These are phyloP conservation scores for Podabrus alpinus DNA, from an alignment of 2,888 invertebrate species.

Conservation along the genomic window DNA sequence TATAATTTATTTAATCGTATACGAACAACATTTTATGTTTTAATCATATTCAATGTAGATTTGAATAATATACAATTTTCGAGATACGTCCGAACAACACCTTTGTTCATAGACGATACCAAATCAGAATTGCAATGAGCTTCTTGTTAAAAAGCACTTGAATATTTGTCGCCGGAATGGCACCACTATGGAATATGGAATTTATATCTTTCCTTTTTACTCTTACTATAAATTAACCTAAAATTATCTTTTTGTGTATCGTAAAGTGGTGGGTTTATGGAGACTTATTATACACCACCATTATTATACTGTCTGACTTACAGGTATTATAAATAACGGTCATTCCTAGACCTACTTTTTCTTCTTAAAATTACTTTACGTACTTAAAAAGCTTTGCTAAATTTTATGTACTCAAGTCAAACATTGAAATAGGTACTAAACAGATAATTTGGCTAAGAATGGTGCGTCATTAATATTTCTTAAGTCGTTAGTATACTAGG, in stretches of 20 bases:
- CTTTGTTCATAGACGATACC: slow-evolving; percentile 33
- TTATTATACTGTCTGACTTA: slow-evolving; percentile 14
- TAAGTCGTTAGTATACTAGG: background rate
- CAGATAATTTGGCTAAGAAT: background rate
- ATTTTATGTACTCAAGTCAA: background rate
- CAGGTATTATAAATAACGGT: background rate
- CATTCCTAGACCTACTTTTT: background rate
- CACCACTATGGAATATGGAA: slow-evolving; percentile 17
- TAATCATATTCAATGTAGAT: background rate
- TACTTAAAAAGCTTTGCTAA: background rate
- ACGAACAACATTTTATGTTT: background rate
- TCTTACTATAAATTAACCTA: background rate
- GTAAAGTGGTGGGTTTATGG: slow-evolving; percentile 13
- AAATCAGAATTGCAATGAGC: slow-evolving; percentile 39
- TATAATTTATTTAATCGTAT: background rate
- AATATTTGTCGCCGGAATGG: slow-evolving; percentile 32
- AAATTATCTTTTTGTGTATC: background rate
- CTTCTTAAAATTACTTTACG: background rate
- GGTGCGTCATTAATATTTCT: background rate
- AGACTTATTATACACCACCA: slow-evolving; percentile 5
- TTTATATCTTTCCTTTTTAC: background rate
- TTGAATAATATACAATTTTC: slow-evolving; percentile 14
- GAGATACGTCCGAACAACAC: slow-evolving; percentile 32
- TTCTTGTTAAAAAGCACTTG: slow-evolving; percentile 20
- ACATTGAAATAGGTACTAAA: background rate